Percentiles rank a stretch among this genome's conserved stretches.
Evolutionary conservation across 2,113 vertebrate genomes (phyloP).

Genomic region (Paratilapia polleni): DNA sequence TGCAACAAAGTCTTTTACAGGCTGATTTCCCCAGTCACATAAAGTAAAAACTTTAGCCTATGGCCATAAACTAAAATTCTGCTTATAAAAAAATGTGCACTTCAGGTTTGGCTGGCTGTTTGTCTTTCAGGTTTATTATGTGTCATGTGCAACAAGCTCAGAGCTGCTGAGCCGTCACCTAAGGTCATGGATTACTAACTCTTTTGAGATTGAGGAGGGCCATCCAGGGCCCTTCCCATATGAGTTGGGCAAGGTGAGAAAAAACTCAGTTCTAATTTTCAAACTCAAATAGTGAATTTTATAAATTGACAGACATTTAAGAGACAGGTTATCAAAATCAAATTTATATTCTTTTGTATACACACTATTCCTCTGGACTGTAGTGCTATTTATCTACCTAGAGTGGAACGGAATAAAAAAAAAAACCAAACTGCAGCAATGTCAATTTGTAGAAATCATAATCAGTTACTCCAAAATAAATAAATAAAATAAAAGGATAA

Average conservation of each 20-base stretch:
- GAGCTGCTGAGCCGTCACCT: slow-evolving; percentile 48
- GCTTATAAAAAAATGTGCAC: neutral
- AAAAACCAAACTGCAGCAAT: no score
- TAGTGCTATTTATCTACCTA: no score
- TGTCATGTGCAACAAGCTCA: slow-evolving; percentile 21
- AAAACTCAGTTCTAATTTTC: neutral
- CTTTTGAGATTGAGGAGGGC: slow-evolving; percentile 67
- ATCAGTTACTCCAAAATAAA: neutral
- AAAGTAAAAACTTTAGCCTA: neutral
- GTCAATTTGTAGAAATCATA: no score
- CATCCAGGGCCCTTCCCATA: slow-evolving; percentile 72
- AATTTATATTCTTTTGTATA: no score
- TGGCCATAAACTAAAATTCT: neutral
- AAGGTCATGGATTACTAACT: slow-evolving; percentile 65
- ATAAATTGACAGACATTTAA: neutral
- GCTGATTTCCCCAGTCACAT: neutral
- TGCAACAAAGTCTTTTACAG: neutral
- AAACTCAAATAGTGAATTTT: neutral
- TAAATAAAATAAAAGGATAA: neutral
- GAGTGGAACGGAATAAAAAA: no score
- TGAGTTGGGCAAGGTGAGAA: slow-evolving; percentile 64
- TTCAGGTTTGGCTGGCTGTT: neutral
- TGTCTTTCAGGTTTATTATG: slow-evolving; percentile 37
- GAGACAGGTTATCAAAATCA: no score
- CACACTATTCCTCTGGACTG: no score